A percentile compares a stretch with the other conserved stretches of the same genome.
Evolutionary conservation across 2,113 vertebrate species (phyloP).

Genomic region (Chrysemys picta): DNA sequence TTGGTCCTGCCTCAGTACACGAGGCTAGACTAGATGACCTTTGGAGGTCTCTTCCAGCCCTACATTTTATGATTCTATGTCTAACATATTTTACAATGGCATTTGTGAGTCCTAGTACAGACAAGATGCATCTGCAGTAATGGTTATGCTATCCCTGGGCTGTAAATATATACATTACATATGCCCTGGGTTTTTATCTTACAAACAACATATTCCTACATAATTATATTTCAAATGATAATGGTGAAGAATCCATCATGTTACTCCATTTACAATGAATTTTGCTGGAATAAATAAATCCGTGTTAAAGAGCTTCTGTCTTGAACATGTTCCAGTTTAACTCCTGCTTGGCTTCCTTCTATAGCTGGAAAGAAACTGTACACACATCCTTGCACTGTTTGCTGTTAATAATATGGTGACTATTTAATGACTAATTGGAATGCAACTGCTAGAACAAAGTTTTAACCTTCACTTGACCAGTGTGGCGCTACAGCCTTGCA

Average conservation of each 20-base stretch:
- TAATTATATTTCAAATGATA: not conserved
- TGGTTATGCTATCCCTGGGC: not conserved
- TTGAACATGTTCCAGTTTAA: not conserved
- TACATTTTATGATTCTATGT: not conserved
- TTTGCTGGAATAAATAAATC: not conserved
- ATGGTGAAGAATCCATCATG: not conserved
- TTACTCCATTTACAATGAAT: not conserved
- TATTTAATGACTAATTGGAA: fast-evolving
- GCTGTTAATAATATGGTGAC: not conserved
- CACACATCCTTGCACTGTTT: fast-evolving
- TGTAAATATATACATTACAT: not conserved
- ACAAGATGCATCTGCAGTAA: fast-evolving
- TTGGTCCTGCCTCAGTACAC: no score
- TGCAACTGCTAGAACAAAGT: not conserved
- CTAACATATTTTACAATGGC: not conserved
- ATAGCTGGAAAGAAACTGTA: not conserved
- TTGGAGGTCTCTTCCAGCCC: no score
- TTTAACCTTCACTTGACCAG: not conserved
- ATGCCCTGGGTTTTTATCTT: not conserved
- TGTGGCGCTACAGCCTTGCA: not conserved
- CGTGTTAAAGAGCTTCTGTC: not conserved
- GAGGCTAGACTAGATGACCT: no score
- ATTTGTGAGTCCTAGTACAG: not conserved
- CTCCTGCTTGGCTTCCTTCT: not conserved
- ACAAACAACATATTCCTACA: not conserved